Percentiles rank a stretch among this genome's conserved stretches.
Conservation (phyloP, 1,140 invertebrate species). For the Samia ricini region DNA sequence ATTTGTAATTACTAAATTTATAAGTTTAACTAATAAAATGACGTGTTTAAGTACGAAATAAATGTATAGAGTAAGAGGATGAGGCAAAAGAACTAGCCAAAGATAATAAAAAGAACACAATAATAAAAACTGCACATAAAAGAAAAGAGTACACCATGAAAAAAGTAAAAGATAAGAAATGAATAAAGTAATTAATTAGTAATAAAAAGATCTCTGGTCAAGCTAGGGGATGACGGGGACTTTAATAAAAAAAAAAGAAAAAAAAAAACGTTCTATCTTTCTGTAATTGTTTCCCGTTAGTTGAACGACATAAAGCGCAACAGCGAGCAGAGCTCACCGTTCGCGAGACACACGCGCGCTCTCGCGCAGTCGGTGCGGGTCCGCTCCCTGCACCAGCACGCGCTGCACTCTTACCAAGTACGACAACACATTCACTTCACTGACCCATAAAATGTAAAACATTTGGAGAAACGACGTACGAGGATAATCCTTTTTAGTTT, state of each 20-base stretch:
- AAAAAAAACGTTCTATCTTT: too few relatives aligned
- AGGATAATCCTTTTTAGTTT: too few relatives aligned
- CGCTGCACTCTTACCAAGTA: constrained; percentile 50
- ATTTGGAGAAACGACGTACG: too few relatives aligned
- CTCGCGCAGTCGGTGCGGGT: constrained; percentile 46
- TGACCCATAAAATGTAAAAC: not conserved
- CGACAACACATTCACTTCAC: not conserved
- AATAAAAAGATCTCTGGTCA: too few relatives aligned
- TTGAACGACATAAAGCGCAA: constrained; percentile 45
- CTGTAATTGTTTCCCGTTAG: constrained; percentile 19
- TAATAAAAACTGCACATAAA: too few relatives aligned
- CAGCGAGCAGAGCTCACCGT: constrained; percentile 28
- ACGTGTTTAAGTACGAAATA: too few relatives aligned
- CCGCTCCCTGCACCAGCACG: constrained; percentile 47
- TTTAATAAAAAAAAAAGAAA: not conserved
- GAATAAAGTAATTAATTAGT: too few relatives aligned
- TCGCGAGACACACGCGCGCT: constrained; percentile 47
- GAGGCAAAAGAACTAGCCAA: too few relatives aligned
- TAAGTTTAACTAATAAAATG: too few relatives aligned
- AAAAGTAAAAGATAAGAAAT: too few relatives aligned
- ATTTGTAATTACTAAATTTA: not conserved
- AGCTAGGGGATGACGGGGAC: not conserved
- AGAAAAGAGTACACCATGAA: too few relatives aligned
- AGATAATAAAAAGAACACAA: too few relatives aligned
- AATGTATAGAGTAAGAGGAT: not conserved